Evolutionary conservation across 2,113 vertebrate species (phyloP), one percentile per base, ranked within the genome.

Genomic region (Lonchura striata): DNA sequence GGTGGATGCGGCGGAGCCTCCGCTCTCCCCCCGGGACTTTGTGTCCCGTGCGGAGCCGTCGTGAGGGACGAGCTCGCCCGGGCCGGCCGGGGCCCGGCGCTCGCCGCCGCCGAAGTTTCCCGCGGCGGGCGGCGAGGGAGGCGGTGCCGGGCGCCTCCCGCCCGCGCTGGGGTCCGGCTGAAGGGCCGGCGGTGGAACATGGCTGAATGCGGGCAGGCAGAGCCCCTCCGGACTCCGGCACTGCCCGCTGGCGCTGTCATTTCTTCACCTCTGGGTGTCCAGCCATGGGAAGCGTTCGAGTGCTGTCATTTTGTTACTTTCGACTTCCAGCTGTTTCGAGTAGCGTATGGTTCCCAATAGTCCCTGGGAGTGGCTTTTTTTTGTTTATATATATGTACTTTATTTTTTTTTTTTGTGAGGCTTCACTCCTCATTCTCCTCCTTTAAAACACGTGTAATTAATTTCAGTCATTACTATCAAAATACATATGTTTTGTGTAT

Each of bases 391-490:
- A 5, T n/a, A n/a, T n/a, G n/a, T n/a, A n/a, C n/a, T 25, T 4
- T 59, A 27, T 41, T 3, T 11, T 15, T 4, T 3, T 11, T 31
- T 13, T 7, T 2, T 2, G 7, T 3, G 16, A 78, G 28, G 13
- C 10, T 42, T 23, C 8, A 0, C 16, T 60, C 15, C 27, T 53
- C 18, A 2, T 94, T 68, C 59, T 61, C 4, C 60, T 57, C 16
- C 25, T 54, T 61, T 27, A 25, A 71, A 60, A 78, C 23, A 23
- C 15, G 4, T 0, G 0, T 28, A 2, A 2, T 35, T 41, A 13
- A 30, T 42, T 39, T 54, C 10, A 3, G 2, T 30, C 10, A 0
- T 57, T 70, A 8, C 7, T 72, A 52, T 60, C 5, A 35, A n/a
- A 75, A 68, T 27, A 33, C 8, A 4, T 7, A 0, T 41, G 10